Evolutionary conservation across 2,113 vertebrate genomes (phyloP).

Genomic region (Scolopax mira): DNA sequence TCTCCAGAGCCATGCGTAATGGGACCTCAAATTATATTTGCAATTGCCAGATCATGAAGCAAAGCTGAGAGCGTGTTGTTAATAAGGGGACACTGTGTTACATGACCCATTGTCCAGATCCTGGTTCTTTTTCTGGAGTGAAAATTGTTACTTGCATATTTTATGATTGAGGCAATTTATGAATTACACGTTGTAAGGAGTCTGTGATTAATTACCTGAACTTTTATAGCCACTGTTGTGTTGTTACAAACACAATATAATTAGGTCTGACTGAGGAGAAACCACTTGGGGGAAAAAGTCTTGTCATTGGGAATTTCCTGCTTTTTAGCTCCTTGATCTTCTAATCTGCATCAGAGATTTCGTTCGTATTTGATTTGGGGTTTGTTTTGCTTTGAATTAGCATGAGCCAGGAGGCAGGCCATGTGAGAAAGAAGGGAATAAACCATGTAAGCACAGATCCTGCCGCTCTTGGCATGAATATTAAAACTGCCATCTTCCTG

Average conservation of each 20-base stretch:
- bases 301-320: constrained; percentile 1
- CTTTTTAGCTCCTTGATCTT: constrained; percentile 20
- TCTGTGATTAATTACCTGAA: neutral
- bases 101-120: fast-evolving
- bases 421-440: neutral
- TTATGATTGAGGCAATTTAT: neutral
- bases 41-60: neutral
- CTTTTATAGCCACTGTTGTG: neutral
- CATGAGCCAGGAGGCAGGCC: neutral
- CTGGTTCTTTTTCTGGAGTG: neutral
- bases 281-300: neutral
- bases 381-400: constrained; percentile 33
- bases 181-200: neutral
- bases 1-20: fast-evolving
- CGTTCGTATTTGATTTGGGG: neutral
- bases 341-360: constrained; percentile 25
- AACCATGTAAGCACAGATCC: neutral
- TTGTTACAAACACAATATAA: neutral
- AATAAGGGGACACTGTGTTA: neutral
- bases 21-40: neutral
- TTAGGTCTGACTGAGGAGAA: neutral
- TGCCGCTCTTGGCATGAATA: neutral
- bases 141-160: neutral
- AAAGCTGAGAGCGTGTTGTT: fast-evolving
- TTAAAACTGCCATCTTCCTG: neutral